phyloP scores from a whole-genome alignment of 2,888 invertebrate genomes.

The Mellilla xanthometata region DNA sequence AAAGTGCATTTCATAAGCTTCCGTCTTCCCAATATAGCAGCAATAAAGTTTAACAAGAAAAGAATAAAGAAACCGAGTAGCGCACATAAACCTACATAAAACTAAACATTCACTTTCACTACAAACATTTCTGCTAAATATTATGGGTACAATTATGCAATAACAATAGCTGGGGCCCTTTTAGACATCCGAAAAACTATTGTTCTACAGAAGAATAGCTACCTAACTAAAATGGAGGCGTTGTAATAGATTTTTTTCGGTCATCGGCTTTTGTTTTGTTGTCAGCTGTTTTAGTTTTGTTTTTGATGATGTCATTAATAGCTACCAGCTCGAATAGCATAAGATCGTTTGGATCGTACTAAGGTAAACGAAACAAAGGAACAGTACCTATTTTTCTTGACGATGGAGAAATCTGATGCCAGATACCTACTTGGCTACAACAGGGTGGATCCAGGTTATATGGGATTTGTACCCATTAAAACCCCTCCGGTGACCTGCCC shows the following conservation, averaged over 20 bases:
- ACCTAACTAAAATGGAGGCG: slow-evolving; percentile 18
- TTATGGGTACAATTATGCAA: slow-evolving; percentile 36
- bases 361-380: too few species aligned
- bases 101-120: slow-evolving; percentile 64
- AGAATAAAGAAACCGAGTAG: slow-evolving; percentile 51
- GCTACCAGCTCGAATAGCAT: slow-evolving; percentile 10
- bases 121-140: slow-evolving; percentile 41
- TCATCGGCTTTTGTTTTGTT: slow-evolving; percentile 31
- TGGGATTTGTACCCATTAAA: too few species aligned
- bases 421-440: too few species aligned
- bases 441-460: too few species aligned
- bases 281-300: slow-evolving; percentile 25
- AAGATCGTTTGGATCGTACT: too few species aligned
- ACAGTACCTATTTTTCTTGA: too few species aligned
- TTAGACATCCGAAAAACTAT: slow-evolving; percentile 21
- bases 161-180: slow-evolving; percentile 32
- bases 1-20: slow-evolving; percentile 37
- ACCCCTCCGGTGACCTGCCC: too few species aligned
- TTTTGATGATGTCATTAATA: slow-evolving; percentile 32
- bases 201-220: slow-evolving; percentile 23
- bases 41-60: slow-evolving; percentile 44
- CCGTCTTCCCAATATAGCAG: slow-evolving; percentile 38
- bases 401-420: too few species aligned
- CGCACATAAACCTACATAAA: slow-evolving; percentile 40
- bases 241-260: slow-evolving; percentile 29